Evolutionary conservation across 2,888 invertebrate species (phyloP).

Genomic region (Caenorhabditis zanzibari): DNA sequence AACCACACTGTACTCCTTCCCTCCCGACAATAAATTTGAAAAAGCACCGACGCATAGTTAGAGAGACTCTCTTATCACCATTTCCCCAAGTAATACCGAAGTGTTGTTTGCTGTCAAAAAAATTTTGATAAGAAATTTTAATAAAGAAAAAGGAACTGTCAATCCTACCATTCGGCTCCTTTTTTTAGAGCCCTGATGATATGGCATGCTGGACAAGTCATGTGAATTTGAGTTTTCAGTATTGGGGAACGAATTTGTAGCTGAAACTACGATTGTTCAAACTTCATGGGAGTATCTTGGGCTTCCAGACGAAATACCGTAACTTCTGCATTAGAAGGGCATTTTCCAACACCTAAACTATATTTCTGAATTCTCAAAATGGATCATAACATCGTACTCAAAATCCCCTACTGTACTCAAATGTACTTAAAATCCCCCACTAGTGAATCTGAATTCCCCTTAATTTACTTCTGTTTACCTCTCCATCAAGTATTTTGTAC

Average conservation of each 20-base stretch:
- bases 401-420: no score
- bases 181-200: background rate
- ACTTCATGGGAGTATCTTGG: no score
- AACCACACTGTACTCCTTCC: conserved; percentile 8
- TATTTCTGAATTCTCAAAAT: no score
- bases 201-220: conserved; percentile 9
- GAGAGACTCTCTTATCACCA: background rate
- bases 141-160: conserved; percentile 14
- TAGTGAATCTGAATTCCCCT: no score
- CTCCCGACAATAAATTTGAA: background rate
- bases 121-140: background rate
- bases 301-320: no score
- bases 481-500: background rate
- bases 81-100: background rate
- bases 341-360: no score
- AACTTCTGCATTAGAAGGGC: no score
- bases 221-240: conserved; percentile 1
- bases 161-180: conserved; percentile 36
- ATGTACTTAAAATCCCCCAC: no score
- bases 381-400: no score
- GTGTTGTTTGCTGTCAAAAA: conserved; percentile 10
- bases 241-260: no score
- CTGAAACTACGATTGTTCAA: no score
- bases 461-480: background rate
- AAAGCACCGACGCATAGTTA: conserved; percentile 2